A percentile compares a stretch with the other conserved stretches of the same genome.
Conservation (phyloP, 37 sponge, comb jelly and placozoan genomes). For the Theonella swinhoei region DNA sequence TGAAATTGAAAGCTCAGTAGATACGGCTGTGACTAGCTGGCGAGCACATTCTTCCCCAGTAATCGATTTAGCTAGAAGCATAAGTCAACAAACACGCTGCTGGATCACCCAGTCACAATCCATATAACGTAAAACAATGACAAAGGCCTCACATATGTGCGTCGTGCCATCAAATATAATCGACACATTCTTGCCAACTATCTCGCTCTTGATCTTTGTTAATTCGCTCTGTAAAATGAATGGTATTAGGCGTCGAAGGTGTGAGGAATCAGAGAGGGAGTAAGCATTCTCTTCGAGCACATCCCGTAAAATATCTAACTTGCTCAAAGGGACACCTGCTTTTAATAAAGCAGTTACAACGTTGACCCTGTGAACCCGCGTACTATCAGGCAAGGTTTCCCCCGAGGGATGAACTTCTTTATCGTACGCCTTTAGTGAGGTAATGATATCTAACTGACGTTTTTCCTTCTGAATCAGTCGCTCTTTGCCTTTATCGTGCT, state of each 20-base stretch:
- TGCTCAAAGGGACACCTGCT: slow-evolving; percentile 34
- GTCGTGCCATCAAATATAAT: slow-evolving; percentile 45
- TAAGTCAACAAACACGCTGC: background rate
- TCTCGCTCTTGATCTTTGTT: background rate
- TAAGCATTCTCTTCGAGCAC: slow-evolving; percentile 25
- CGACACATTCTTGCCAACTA: slow-evolving; percentile 12
- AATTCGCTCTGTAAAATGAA: slow-evolving; percentile 15
- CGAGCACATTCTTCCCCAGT: slow-evolving; percentile 22
- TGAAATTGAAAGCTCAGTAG: slow-evolving; percentile 3
- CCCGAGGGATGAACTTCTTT: slow-evolving; percentile 22
- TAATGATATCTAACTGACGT: slow-evolving; percentile 5
- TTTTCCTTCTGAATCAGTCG: background rate
- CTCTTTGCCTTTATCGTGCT: slow-evolving; percentile 24
- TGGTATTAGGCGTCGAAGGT: slow-evolving; percentile 5
- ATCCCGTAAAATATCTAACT: background rate
- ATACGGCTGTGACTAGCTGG: background rate
- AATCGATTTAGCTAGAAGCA: slow-evolving; percentile 18
- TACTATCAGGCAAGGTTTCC: slow-evolving; percentile 2
- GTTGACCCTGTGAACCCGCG: slow-evolving; percentile 7
- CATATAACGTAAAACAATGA: background rate
- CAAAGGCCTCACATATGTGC: slow-evolving; percentile 22
- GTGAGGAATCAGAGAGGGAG: background rate
- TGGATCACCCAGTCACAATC: slow-evolving; percentile 17
- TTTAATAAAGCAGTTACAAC: slow-evolving; percentile 17
- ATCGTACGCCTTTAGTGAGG: slow-evolving; percentile 21